Conservation (phyloP, 1,140 invertebrate genomes). For the Penaeus chinensis region DNA sequence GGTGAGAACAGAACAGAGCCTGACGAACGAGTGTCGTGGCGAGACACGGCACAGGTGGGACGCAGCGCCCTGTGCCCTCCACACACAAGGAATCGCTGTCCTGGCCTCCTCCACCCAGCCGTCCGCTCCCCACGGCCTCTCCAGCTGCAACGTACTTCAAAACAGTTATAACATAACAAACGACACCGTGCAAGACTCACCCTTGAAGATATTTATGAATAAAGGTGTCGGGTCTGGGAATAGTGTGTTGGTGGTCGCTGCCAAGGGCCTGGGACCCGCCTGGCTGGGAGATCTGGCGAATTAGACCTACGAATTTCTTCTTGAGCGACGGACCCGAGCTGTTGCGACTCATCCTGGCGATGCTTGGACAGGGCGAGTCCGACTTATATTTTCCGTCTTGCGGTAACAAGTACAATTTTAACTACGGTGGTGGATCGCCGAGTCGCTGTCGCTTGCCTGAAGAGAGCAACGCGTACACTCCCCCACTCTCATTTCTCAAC, state of each 20-base stretch:
- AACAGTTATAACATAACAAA: too few species aligned
- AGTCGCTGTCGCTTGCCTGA: background rate
- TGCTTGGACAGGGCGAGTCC: background rate
- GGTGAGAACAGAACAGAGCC: too few species aligned
- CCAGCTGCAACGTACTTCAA: too few species aligned
- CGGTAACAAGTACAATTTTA: background rate
- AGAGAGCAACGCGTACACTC: background rate
- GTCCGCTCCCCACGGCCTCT: too few species aligned
- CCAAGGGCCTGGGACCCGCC: constrained; percentile 73
- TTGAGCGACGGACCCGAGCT: constrained; percentile 73
- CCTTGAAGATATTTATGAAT: constrained; percentile 80
- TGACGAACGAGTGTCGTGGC: too few species aligned
- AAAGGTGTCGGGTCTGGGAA: constrained; percentile 75
- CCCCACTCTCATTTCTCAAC: constrained; percentile 13
- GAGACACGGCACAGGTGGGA: too few species aligned
- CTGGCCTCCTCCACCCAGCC: too few species aligned
- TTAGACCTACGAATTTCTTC: constrained; percentile 80
- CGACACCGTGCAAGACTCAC: constrained; percentile 69
- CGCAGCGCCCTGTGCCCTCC: too few species aligned
- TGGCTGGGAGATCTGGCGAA: constrained; percentile 76
- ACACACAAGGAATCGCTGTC: too few species aligned
- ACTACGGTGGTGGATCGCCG: constrained; percentile 4
- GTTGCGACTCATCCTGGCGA: constrained; percentile 47
- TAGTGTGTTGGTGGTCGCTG: constrained; percentile 68
- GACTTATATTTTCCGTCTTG: background rate